These are phyloP conservation scores for Drosophila chauvacae DNA, from an alignment of 1,140 invertebrate species.

Conservation along the genomic window DNA sequence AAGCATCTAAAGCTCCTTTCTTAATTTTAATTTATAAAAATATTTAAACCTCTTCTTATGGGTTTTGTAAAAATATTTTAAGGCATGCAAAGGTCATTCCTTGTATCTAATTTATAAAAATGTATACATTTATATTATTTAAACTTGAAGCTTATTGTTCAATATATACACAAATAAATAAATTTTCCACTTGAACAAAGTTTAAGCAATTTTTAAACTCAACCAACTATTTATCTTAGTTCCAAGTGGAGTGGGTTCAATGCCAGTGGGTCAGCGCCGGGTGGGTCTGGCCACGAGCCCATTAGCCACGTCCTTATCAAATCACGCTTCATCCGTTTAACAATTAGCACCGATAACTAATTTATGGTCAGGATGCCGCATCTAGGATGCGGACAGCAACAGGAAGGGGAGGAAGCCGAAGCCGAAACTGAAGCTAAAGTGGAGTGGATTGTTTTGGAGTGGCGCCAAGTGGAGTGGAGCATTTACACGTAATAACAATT, in stretches of 20 bases:
- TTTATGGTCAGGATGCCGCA: slow-evolving; percentile 48
- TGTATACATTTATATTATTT: too few relatives aligned
- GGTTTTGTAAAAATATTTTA: not conserved
- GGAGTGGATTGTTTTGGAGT: slow-evolving; percentile 29
- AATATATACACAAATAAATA: too few relatives aligned
- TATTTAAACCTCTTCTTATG: not conserved
- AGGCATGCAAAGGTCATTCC: not conserved
- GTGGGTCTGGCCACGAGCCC: not conserved
- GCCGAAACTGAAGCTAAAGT: slow-evolving; percentile 6
- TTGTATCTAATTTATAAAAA: not conserved
- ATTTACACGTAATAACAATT: slow-evolving; percentile 65
- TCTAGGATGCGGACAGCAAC: slow-evolving; percentile 5
- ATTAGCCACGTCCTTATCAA: slow-evolving; percentile 28
- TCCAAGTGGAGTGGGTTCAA: not conserved
- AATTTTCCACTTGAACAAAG: not conserved
- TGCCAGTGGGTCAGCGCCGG: slow-evolving; percentile 10
- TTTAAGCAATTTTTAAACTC: not conserved
- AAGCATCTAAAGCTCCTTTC: not conserved
- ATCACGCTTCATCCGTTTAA: slow-evolving; percentile 56
- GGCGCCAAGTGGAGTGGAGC: slow-evolving; percentile 23
- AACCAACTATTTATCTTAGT: not conserved
- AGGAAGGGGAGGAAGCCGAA: not conserved
- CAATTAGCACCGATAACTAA: slow-evolving; percentile 61
- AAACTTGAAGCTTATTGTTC: too few relatives aligned
- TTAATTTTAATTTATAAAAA: not conserved